Evolutionary conservation across 2,797 vertebrate genomes (phyloP).

Genomic region (Microtus californicus): DNA sequence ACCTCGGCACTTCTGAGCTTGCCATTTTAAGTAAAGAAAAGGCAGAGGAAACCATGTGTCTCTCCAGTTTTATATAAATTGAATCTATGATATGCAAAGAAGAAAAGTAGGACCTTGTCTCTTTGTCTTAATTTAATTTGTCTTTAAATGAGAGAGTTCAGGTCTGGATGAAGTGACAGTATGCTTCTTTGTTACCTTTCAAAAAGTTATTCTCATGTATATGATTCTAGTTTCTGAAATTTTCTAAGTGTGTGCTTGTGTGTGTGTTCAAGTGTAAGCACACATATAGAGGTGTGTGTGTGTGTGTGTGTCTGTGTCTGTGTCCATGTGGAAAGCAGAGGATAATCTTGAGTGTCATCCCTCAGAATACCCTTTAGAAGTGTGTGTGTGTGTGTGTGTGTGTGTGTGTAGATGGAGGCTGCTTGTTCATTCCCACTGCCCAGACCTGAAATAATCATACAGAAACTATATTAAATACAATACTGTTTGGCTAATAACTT

Average conservation of each 20-base stretch:
- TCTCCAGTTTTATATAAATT: constrained; percentile 29
- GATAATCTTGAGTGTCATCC: no score
- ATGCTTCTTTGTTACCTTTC: neutral
- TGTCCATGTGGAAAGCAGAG: no score
- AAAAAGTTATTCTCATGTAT: neutral
- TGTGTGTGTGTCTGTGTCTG: neutral
- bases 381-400: no score
- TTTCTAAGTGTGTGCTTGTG: neutral
- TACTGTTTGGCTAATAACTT: no score
- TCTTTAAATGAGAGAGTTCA: neutral
- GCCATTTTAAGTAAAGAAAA: constrained; percentile 57
- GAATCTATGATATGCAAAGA: neutral
- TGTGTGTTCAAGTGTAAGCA: neutral
- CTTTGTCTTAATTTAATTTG: neutral
- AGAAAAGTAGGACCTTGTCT: neutral
- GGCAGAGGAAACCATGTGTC: neutral
- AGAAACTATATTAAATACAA: no score
- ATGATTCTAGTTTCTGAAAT: neutral
- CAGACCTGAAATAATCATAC: no score
- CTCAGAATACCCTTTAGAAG: no score
- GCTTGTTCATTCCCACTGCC: no score
- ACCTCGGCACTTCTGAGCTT: neutral
- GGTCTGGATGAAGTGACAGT: neutral
- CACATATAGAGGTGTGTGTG: neutral
- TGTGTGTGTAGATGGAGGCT: no score